A percentile compares a stretch with the other conserved stretches of the same genome.
Conservation (phyloP, 2,113 vertebrate species). For the Cottus gobio region DNA sequence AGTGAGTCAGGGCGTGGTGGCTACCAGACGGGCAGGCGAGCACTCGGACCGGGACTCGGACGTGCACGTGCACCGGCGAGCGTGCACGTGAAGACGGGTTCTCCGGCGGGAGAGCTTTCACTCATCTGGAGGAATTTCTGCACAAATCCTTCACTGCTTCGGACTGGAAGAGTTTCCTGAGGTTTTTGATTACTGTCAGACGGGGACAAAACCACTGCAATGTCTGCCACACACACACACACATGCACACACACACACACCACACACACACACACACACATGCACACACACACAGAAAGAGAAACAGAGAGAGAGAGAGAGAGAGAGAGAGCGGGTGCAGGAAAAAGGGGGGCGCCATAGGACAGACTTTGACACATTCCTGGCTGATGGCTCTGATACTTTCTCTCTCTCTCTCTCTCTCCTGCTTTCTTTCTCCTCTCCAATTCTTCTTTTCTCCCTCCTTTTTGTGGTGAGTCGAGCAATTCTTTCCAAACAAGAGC, state of each 20-base stretch:
- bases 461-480: conserved; percentile 79
- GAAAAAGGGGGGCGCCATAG: conserved; percentile 68
- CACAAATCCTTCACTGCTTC: conserved; percentile 66
- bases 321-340: no score
- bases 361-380: conserved; percentile 82
- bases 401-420: conserved; percentile 43
- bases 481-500: conserved; percentile 85
- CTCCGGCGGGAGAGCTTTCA: conserved; percentile 45
- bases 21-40: conserved; percentile 51
- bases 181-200: conserved; percentile 81
- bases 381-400: conserved; percentile 75
- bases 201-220: conserved; percentile 70
- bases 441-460: conserved; percentile 67
- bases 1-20: conserved; percentile 75
- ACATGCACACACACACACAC: conserved; percentile 59
- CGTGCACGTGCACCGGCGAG: conserved; percentile 21
- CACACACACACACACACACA: conserved; percentile 61
- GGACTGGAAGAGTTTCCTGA: conserved; percentile 80
- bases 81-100: conserved; percentile 25
- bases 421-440: conserved; percentile 44
- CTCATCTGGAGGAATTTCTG: conserved; percentile 67
- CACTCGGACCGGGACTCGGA: conserved; percentile 31
- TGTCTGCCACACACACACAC: conserved; percentile 63
- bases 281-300: conserved; percentile 64
- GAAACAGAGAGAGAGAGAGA: conserved; percentile 55